These are phyloP conservation scores for Denticeps clupeoides DNA, from an alignment of 2,797 vertebrate genomes.

Conservation along the genomic window DNA sequence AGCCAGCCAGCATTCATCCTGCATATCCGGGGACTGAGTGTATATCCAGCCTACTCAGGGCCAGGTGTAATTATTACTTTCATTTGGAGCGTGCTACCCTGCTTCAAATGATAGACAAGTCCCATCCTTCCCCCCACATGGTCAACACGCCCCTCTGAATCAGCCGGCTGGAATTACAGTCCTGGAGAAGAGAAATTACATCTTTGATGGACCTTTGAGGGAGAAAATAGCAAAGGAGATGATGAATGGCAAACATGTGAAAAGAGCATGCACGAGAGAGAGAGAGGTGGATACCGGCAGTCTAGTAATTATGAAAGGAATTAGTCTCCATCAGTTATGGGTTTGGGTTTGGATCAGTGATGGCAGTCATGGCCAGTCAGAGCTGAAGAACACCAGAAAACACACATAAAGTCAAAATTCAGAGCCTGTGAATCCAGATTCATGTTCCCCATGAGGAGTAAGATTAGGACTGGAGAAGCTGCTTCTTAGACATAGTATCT, in stretches of 20 bases:
- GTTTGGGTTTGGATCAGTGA: no score
- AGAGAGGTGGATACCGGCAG: conserved; percentile 38
- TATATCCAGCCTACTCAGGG: conserved; percentile 47
- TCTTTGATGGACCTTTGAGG: conserved; percentile 55
- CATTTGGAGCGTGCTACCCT: conserved; percentile 47
- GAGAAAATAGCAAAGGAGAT: conserved; percentile 34
- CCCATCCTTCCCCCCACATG: conserved; percentile 49
- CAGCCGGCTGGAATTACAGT: conserved; percentile 58
- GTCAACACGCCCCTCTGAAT: conserved; percentile 53
- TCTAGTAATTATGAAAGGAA: conserved; percentile 50
- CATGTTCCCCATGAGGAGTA: no score
- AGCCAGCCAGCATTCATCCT: no score
- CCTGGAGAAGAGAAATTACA: conserved; percentile 58
- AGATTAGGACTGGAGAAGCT: no score
- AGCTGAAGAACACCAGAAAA: no score
- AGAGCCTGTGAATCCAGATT: no score
- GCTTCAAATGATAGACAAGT: conserved; percentile 57
- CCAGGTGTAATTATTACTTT: conserved; percentile 58
- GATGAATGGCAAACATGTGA: conserved; percentile 40
- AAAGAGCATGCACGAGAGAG: conserved; percentile 44
- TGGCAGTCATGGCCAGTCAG: no score
- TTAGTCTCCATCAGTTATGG: conserved; percentile 26
- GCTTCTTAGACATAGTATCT: no score
- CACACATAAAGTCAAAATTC: no score
- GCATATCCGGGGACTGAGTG: not conserved